These are phyloP conservation scores for Ceraclea dissimilis DNA, from an alignment of 2,888 invertebrate species.

Conservation along the genomic window DNA sequence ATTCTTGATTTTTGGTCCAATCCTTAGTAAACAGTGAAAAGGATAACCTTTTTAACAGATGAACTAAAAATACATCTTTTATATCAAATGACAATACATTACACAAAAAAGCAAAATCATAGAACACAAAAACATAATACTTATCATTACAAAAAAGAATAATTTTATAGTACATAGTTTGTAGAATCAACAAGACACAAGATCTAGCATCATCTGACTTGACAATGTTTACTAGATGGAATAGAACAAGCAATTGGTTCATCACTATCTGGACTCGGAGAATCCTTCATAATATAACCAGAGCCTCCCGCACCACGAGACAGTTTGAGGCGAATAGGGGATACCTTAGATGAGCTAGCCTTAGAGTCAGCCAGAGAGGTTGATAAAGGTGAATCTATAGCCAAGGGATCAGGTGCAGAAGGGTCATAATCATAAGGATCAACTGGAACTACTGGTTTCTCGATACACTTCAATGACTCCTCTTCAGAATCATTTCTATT, in stretches of 20 bases:
- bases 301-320: constrained; percentile 75
- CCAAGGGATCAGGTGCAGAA: constrained; percentile 41
- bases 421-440: constrained; percentile 46
- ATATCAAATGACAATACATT: neutral
- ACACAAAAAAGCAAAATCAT: neutral
- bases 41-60: neutral
- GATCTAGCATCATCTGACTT: constrained; percentile 73
- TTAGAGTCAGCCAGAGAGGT: constrained; percentile 34
- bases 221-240: constrained; percentile 71
- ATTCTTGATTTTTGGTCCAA: neutral
- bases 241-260: constrained; percentile 41
- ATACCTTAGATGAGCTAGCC: constrained; percentile 57
- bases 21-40: neutral
- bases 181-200: neutral
- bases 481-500: constrained; percentile 29
- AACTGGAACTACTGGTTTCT: constrained; percentile 10
- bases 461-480: constrained; percentile 17
- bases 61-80: no score
- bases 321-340: constrained; percentile 77
- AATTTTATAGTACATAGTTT: neutral
- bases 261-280: constrained; percentile 28
- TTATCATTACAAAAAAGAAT: neutral
- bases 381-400: constrained; percentile 36
- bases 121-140: neutral
- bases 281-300: constrained; percentile 53